These are phyloP conservation scores for Protosalanx chinensis DNA, from an alignment of 2,797 vertebrate genomes.

Conservation along the genomic window DNA sequence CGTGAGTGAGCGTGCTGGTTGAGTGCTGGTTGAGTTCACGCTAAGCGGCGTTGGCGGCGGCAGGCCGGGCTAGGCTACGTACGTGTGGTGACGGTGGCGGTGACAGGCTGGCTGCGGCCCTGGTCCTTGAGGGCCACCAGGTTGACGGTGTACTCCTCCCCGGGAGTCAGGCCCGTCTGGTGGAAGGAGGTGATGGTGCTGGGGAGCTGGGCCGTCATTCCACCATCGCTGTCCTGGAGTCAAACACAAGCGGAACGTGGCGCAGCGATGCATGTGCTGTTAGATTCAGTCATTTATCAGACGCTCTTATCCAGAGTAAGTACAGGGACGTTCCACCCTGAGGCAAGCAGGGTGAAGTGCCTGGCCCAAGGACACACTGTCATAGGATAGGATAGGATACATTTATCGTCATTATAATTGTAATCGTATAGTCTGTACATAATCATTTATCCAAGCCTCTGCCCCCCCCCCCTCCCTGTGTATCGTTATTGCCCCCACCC, in stretches of 20 bases:
- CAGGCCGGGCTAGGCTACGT: slow-evolving; percentile 34
- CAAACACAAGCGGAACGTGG: not conserved
- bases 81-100: slow-evolving; percentile 85
- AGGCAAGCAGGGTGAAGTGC: no score
- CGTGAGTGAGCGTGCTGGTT: not conserved
- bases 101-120: slow-evolving; percentile 86
- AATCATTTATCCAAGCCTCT: no score
- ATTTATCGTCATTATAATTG: no score
- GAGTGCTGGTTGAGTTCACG: not conserved
- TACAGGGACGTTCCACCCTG: no score
- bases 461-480: no score
- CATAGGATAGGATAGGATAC: no score
- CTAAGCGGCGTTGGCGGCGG: not conserved
- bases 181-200: slow-evolving; percentile 92
- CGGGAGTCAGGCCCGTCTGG: slow-evolving; percentile 90
- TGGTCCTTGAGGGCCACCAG: slow-evolving; percentile 91
- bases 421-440: no score
- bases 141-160: slow-evolving; percentile 93
- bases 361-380: slow-evolving; percentile 9
- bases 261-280: not conserved
- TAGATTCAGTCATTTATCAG: not conserved
- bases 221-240: slow-evolving; percentile 90
- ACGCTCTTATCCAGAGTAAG: no score
- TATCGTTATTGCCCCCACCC: no score
- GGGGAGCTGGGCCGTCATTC: slow-evolving; percentile 93